Evolutionary conservation across 1,140 invertebrate genomes (phyloP).

Genomic region (Drosophila ogumai): DNA sequence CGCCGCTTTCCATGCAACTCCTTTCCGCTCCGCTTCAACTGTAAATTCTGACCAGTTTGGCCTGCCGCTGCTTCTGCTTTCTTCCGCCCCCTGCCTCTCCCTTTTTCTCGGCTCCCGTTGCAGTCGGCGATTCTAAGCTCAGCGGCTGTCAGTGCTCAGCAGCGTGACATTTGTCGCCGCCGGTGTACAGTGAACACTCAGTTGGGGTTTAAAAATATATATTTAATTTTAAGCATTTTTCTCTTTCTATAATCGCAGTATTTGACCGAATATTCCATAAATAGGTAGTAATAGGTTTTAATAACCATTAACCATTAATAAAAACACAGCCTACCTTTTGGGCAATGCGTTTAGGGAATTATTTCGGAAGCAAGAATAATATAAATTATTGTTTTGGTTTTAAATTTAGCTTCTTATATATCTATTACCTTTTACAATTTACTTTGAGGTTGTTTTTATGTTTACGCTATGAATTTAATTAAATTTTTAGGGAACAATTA

Average conservation of each 20-base stretch:
- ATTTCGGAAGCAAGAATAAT: not conserved
- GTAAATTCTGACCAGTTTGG: conserved; percentile 32
- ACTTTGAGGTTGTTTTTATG: not conserved
- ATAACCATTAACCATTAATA: too few species aligned
- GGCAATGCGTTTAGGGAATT: not conserved
- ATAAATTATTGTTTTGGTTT: not conserved
- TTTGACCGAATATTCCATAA: too few species aligned
- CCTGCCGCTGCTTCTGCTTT: conserved; percentile 14
- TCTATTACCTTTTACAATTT: not conserved
- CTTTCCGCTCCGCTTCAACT: conserved; percentile 18
- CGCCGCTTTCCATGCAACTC: conserved; percentile 28
- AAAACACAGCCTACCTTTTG: not conserved
- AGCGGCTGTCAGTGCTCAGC: conserved; percentile 53
- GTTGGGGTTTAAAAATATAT: not conserved
- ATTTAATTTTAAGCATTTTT: not conserved
- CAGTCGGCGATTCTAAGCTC: conserved; percentile 64
- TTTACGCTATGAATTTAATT: not conserved
- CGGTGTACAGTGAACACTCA: conserved; percentile 23
- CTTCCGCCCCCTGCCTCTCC: not conserved
- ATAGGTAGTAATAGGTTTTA: too few species aligned
- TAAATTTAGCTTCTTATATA: not conserved
- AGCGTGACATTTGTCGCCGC: conserved; percentile 64
- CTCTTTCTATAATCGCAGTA: not conserved
- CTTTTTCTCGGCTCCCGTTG: conserved; percentile 42
- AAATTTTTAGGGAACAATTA: too few species aligned